Base-by-base conservation (phyloP, 2,888 invertebrate genomes). In the Campoplex capitator region DNA sequence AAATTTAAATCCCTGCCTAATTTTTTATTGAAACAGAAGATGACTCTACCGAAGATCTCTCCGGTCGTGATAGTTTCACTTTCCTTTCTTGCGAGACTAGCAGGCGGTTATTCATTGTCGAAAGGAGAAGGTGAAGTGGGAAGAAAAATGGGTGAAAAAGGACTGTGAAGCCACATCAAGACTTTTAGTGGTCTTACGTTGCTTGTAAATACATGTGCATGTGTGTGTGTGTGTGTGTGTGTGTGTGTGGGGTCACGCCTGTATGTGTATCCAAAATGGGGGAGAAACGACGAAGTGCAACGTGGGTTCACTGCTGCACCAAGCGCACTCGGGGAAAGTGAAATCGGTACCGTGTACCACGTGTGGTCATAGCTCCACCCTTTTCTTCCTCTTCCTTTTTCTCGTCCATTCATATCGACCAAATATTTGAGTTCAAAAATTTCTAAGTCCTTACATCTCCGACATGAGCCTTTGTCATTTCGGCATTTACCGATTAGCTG, bases 321-420 rank as follows among this genome's bases (percentile, higher is more conserved):
- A 71, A 71, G 91, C 90, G 90, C 88, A 88, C 90, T 90, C 90
- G 89, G 92, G 91, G 93, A 93, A 93, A 93, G 93, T 93, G 92
- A 93, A 93, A 93, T 91, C 92, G 88, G 89, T 89, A 86, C 89
- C 89, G 90, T 90, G 90, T 91, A 86, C 89, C 89, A 89, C 90
- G 90, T 91, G 90, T 90, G 88, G 87, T 90, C 91, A 88, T 90
- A 81, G 45, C 70, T 76, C 78, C 78, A 67, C 73, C 70, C 54
- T 76, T 35, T 68, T 77, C 71, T 67, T 84, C 78, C 84, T 84
- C 77, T 58, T 65, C 76, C 73, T 73, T 78, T 73, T 58, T 77
- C 70, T 78, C 35, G 45, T 70, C 67, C 65, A n/a, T 70, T 35
- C 65, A 54, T 65, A 51, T 32, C 67, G 48, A 35, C 74, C 62